These are phyloP conservation scores for Daubentonia madagascariensis DNA, from an alignment of 2,113 vertebrate genomes.

Conservation along the genomic window DNA sequence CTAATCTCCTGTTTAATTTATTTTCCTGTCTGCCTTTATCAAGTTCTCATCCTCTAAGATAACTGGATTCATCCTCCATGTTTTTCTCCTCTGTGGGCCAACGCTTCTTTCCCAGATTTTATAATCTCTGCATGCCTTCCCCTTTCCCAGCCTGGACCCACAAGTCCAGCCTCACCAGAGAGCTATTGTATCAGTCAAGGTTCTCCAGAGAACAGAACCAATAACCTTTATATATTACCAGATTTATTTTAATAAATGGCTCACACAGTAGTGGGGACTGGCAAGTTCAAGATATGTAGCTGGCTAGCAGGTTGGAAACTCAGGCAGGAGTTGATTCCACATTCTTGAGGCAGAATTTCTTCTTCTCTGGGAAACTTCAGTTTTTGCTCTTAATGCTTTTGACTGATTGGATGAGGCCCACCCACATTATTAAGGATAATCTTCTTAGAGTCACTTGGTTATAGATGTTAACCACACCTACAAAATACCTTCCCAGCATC, in stretches of 20 bases:
- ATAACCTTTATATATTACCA: no score
- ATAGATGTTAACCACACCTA: not conserved
- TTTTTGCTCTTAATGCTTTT: not conserved
- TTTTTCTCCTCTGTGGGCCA: not conserved
- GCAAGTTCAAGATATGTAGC: not conserved
- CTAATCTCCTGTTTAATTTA: not conserved
- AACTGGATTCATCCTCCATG: not conserved
- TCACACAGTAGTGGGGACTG: not conserved
- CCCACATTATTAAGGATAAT: not conserved
- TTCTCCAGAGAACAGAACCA: not conserved
- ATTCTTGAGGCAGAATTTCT: not conserved
- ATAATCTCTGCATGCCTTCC: not conserved
- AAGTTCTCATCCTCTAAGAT: not conserved
- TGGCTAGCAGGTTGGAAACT: not conserved
- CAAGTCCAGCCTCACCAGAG: not conserved
- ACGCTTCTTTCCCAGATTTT: not conserved
- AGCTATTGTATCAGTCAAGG: not conserved
- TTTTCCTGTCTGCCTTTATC: not conserved
- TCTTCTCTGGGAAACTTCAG: not conserved
- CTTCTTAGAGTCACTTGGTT: not conserved
- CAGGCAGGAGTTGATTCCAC: not conserved
- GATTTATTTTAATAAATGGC: not conserved
- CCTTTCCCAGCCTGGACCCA: not conserved
- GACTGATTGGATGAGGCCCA: not conserved
- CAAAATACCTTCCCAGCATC: not conserved